A percentile compares a stretch with the other conserved stretches of the same genome.
Conservation (phyloP, 2,888 invertebrate species). For the Leucophenga maculata region DNA sequence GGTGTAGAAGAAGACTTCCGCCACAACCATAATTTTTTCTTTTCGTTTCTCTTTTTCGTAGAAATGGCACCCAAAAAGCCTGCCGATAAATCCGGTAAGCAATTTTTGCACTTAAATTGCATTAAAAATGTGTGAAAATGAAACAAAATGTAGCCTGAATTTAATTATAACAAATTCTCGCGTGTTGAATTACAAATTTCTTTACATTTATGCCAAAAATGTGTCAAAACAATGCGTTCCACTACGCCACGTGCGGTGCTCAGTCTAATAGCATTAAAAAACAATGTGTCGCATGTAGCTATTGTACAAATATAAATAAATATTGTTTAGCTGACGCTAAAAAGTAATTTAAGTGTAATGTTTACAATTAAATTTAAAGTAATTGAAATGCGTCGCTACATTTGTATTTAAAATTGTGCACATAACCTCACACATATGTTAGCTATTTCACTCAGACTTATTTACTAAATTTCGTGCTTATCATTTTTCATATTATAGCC, state of each 20-base stretch:
- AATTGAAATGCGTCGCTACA: background rate
- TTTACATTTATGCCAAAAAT: constrained; percentile 41
- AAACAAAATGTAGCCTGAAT: constrained; percentile 39
- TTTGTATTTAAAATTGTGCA: constrained; percentile 13
- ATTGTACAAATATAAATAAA: background rate
- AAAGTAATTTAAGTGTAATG: background rate
- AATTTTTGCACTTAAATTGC: constrained; percentile 62
- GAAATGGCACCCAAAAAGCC: constrained; percentile 92
- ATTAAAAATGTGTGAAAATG: constrained; percentile 43
- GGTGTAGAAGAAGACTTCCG: constrained; percentile 45
- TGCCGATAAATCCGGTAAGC: constrained; percentile 87
- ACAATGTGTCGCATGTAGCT: constrained; percentile 20
- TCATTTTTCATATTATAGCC: constrained; percentile 67
- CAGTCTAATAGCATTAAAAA: constrained; percentile 27
- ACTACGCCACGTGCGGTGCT: constrained; percentile 55
- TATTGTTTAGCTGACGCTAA: background rate
- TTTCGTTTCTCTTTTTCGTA: constrained; percentile 73
- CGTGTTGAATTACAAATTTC: constrained; percentile 26
- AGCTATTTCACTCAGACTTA: constrained; percentile 43
- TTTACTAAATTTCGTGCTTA: constrained; percentile 41
- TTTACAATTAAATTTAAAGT: background rate
- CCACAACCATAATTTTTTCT: constrained; percentile 56
- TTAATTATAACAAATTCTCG: constrained; percentile 21
- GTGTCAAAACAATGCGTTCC: constrained; percentile 27
- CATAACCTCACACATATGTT: constrained; percentile 54